Conservation (phyloP, 1,140 invertebrate species). For the Trichogramma pretiosum region DNA sequence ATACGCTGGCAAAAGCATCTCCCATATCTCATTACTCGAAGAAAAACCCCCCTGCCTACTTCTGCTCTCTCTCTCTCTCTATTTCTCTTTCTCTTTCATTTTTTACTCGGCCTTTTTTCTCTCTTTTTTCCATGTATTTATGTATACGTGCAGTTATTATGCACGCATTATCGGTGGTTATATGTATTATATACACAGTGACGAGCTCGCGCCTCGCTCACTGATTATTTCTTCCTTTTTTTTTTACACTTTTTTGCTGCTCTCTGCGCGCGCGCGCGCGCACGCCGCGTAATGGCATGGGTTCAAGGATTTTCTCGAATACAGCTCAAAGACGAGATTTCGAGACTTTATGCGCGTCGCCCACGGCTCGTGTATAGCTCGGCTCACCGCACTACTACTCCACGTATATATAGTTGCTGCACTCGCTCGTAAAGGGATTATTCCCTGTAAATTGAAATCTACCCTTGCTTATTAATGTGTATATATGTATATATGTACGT, state of each 20-base stretch:
- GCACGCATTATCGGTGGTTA: constrained; percentile 30
- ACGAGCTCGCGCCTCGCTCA: too few relatives aligned
- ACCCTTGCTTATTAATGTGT: constrained; percentile 3
- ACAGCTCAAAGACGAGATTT: constrained; percentile 9
- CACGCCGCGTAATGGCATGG: too few relatives aligned
- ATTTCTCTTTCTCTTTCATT: background rate
- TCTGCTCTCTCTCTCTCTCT: constrained; percentile 13
- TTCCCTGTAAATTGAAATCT: constrained; percentile 14
- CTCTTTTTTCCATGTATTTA: constrained; percentile 17
- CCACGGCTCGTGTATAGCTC: too few relatives aligned
- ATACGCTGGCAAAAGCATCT: constrained; percentile 22
- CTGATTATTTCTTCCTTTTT: too few relatives aligned
- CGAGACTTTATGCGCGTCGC: constrained; percentile 10
- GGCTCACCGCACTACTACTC: too few relatives aligned
- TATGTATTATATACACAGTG: too few relatives aligned
- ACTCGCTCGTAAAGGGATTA: constrained; percentile 6
- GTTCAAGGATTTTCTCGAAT: constrained; percentile 13
- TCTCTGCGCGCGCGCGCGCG: too few relatives aligned
- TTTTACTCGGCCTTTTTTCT: constrained; percentile 8
- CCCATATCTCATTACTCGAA: constrained; percentile 40
- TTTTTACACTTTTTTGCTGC: too few relatives aligned
- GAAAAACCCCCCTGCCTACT: constrained; percentile 30
- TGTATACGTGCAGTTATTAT: constrained; percentile 34
- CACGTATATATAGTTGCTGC: background rate
- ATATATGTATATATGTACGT: too few relatives aligned